A percentile compares a stretch with the other conserved stretches of the same genome.
phyloP scores from a whole-genome alignment of 53 echinoderm and acorn worm species.

The Holothuria scabra region DNA sequence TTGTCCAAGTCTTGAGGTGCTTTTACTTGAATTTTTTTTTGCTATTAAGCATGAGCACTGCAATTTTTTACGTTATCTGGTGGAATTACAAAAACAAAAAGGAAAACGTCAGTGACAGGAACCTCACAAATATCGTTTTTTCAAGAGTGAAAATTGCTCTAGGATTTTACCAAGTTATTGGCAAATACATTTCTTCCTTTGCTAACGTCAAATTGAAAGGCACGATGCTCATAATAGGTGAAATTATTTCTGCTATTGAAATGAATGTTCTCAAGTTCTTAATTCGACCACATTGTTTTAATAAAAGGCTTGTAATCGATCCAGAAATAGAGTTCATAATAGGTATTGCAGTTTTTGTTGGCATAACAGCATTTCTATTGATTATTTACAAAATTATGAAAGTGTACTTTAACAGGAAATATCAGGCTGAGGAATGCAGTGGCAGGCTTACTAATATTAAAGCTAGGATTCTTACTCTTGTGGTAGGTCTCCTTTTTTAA shows the following conservation, averaged over 20 bases:
- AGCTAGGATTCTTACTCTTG: neutral
- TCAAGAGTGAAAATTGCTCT: neutral
- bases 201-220: neutral
- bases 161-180: conserved; percentile 13
- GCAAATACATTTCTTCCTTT: neutral
- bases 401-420: neutral
- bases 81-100: too few relatives aligned
- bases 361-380: neutral
- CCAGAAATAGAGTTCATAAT: conserved; percentile 2
- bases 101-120: neutral
- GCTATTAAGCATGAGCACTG: too few relatives aligned
- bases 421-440: neutral
- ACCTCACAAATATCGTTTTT: neutral
- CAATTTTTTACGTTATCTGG: too few relatives aligned
- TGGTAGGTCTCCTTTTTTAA: neutral
- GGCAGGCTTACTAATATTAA: neutral
- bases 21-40: neutral
- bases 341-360: neutral
- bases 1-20: neutral
- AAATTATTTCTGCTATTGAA: neutral
- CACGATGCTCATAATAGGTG: neutral
- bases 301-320: neutral
- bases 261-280: neutral
- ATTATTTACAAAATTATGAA: neutral
- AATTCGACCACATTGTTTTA: neutral